A percentile compares a stretch with the other conserved stretches of the same genome.
Conservation (phyloP, 2,113 vertebrate species). For the Boulengerochromis microlepis region DNA sequence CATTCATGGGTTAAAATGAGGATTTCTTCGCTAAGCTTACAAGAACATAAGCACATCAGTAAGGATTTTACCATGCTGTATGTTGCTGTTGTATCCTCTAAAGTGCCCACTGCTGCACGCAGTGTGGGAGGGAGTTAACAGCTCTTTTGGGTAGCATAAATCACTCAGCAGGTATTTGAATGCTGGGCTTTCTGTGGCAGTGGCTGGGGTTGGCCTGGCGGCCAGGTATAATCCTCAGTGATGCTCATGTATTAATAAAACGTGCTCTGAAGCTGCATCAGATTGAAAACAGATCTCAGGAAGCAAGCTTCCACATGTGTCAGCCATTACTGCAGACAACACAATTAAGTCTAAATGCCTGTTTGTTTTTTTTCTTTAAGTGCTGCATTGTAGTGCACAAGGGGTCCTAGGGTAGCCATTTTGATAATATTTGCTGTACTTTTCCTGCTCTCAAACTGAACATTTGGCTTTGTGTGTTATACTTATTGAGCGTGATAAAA, state of each 20-base stretch:
- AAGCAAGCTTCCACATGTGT: slow-evolving; percentile 50
- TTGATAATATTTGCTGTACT: not conserved
- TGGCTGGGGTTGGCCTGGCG: slow-evolving; percentile 24
- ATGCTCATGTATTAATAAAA: slow-evolving; percentile 56
- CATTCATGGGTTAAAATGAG: not conserved
- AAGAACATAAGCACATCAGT: not conserved
- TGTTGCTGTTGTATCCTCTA: not conserved
- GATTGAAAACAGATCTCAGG: slow-evolving; percentile 55
- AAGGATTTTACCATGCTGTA: not conserved
- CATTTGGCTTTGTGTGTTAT: slow-evolving; percentile 5
- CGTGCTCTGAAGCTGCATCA: slow-evolving; percentile 35
- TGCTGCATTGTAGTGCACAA: slow-evolving; percentile 26
- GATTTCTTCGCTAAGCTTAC: not conserved
- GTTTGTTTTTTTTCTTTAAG: not conserved
- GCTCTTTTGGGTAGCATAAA: slow-evolving; percentile 20
- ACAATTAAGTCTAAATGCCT: slow-evolving; percentile 29
- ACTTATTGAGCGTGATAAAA: slow-evolving; percentile 41
- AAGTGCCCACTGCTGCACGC: not conserved
- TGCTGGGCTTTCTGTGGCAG: slow-evolving; percentile 31
- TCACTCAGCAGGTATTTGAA: slow-evolving; percentile 50
- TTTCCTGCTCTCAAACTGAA: not conserved
- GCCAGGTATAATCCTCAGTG: slow-evolving; percentile 40
- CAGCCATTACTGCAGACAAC: slow-evolving; percentile 51
- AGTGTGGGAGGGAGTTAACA: not conserved
- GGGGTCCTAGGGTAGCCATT: not conserved